These are phyloP conservation scores for Dasyurus viverrinus DNA, from an alignment of 2,113 vertebrate species.

Conservation along the genomic window DNA sequence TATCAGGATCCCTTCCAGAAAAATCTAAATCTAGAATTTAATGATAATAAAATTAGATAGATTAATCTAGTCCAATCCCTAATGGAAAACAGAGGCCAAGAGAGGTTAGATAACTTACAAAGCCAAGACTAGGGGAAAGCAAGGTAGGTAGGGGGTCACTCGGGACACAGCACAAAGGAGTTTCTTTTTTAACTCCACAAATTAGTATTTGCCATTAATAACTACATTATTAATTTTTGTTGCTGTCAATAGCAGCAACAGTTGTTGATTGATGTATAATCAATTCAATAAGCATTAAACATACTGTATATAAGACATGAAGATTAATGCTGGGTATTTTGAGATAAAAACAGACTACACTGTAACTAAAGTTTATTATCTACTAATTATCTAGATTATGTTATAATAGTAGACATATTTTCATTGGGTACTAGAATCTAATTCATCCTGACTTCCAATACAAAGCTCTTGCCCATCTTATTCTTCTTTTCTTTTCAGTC, in stretches of 20 bases:
- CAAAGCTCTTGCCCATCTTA: neutral
- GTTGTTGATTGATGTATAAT: neutral
- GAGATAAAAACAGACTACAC: neutral
- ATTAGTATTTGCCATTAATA: neutral
- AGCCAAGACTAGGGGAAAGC: neutral
- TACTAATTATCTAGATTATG: neutral
- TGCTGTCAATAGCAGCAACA: neutral
- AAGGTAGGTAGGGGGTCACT: neutral
- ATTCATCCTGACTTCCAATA: neutral
- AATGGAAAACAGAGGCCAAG: neutral
- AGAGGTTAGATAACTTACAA: rapidly evolving
- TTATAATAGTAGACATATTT: neutral
- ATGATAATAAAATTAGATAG: neutral
- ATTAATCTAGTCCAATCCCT: neutral
- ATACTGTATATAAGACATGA: neutral
- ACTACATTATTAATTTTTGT: neutral
- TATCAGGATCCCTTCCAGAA: neutral
- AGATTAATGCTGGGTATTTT: neutral
- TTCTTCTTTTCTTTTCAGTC: neutral
- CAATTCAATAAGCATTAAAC: neutral
- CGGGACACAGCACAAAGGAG: neutral
- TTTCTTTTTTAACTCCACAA: neutral
- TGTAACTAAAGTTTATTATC: neutral
- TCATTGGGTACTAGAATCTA: neutral
- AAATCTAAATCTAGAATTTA: neutral